phyloP scores from a whole-genome alignment of 2,888 invertebrate genomes.

The Troides oblongomaculatus region DNA sequence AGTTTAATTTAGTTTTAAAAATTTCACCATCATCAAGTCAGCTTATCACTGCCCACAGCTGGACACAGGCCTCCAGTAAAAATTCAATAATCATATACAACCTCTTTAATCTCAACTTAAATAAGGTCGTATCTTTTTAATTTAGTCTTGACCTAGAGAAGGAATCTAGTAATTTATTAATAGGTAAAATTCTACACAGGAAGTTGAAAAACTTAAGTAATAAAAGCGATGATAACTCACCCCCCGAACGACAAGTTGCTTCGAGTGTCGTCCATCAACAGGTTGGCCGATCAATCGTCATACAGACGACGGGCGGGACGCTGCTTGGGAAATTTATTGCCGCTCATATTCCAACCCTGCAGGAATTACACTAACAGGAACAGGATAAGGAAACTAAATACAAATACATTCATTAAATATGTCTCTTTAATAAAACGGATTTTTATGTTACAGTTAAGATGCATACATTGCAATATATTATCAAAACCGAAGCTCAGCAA shows the following conservation, averaged over 20 bases:
- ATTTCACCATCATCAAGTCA: no score
- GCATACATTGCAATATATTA: no score
- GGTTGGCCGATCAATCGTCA: neutral
- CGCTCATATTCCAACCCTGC: conserved; percentile 21
- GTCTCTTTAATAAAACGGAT: neutral
- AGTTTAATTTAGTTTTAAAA: no score
- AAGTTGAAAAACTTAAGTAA: neutral
- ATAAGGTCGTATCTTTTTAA: neutral
- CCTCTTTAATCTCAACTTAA: neutral
- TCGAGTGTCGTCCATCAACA: neutral
- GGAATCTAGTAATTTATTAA: neutral
- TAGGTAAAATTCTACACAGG: neutral
- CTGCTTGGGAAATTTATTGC: conserved; percentile 18
- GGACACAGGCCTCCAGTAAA: no score
- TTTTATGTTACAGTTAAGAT: no score
- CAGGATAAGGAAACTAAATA: conserved; percentile 10
- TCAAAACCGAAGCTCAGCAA: no score
- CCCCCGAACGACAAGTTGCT: neutral
- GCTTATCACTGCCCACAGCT: no score
- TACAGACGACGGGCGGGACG: conserved; percentile 1
- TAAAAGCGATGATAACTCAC: conserved; percentile 3
- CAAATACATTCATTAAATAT: neutral
- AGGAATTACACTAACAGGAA: conserved; percentile 23
- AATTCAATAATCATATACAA: no score
- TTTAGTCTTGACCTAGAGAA: neutral